Conservation (phyloP, 2,888 invertebrate species). For the Rhogogaster chlorosoma region DNA sequence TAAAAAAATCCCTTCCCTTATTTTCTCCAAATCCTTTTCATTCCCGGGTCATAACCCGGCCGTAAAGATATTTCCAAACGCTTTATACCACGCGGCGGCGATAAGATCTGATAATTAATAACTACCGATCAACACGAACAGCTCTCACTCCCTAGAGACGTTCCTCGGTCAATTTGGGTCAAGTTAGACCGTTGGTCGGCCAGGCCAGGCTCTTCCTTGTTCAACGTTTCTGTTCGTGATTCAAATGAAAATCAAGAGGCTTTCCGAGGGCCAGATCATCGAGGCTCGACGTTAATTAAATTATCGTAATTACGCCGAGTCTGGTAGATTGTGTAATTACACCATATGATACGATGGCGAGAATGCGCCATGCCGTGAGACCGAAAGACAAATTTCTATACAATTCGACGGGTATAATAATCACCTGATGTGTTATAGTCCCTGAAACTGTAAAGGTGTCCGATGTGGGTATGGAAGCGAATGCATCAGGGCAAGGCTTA, state of each 20-base stretch:
- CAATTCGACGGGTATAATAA: background rate
- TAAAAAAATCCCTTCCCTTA: background rate
- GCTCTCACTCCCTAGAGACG: background rate
- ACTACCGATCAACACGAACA: background rate
- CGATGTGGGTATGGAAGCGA: background rate
- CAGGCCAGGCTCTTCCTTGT: background rate
- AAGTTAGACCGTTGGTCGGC: background rate
- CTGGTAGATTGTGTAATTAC: background rate
- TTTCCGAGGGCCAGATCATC: background rate
- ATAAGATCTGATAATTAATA: constrained; percentile 28
- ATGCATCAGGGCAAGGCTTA: too few species aligned
- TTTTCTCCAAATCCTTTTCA: too few species aligned
- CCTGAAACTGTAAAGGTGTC: background rate
- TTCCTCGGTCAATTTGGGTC: background rate
- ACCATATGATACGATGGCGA: background rate
- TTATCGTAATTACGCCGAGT: background rate
- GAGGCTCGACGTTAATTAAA: background rate
- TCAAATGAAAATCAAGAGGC: background rate
- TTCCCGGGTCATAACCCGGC: background rate
- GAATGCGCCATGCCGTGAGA: background rate
- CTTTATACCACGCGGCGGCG: background rate
- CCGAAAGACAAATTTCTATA: background rate
- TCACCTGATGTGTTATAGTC: too few species aligned
- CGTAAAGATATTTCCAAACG: background rate
- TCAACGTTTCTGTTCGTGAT: background rate